Percentiles rank a stretch among this genome's conserved stretches.
Evolutionary conservation across 2,888 invertebrate species (phyloP).

Genomic region (Drosophila kambysellisi): DNA sequence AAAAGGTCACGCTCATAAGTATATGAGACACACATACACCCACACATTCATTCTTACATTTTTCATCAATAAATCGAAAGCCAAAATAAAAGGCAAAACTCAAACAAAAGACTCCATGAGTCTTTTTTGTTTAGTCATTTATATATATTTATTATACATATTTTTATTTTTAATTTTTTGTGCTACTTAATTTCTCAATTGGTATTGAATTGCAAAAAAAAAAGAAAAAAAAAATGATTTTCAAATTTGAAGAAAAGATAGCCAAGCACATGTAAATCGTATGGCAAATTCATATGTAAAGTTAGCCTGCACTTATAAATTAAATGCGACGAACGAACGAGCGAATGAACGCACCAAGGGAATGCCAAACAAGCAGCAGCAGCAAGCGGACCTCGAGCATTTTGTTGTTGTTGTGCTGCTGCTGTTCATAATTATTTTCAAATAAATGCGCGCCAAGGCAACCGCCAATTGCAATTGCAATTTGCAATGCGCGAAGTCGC

Average conservation of each 20-base stretch:
- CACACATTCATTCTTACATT: background rate
- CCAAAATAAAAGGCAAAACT: slow-evolving; percentile 28
- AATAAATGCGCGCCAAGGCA: slow-evolving; percentile 79
- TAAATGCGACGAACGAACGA: slow-evolving; percentile 6
- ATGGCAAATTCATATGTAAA: background rate
- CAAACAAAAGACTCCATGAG: slow-evolving; percentile 22
- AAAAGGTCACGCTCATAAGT: slow-evolving; percentile 70
- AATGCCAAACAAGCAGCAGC: slow-evolving; percentile 39
- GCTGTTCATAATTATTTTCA: slow-evolving; percentile 71
- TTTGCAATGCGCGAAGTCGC: slow-evolving; percentile 18
- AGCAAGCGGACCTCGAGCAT: slow-evolving; percentile 31
- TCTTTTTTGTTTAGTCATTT: background rate
- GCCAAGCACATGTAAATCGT: background rate
- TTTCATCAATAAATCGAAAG: slow-evolving; percentile 58
- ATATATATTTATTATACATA: background rate
- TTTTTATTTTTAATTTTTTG: slow-evolving; percentile 5
- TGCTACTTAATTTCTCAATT: slow-evolving; percentile 24
- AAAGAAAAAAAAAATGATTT: background rate
- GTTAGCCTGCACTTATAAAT: slow-evolving; percentile 20
- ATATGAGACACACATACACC: slow-evolving; percentile 1
- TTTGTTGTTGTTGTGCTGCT: slow-evolving; percentile 10
- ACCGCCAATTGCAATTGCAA: slow-evolving; percentile 54
- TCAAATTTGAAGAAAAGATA: background rate
- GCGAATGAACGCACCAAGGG: slow-evolving; percentile 45
- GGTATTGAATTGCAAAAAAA: background rate